A percentile compares a stretch with the other conserved stretches of the same genome.
Conservation (phyloP, 2,888 invertebrate species). For the Chelonus formosanus region DNA sequence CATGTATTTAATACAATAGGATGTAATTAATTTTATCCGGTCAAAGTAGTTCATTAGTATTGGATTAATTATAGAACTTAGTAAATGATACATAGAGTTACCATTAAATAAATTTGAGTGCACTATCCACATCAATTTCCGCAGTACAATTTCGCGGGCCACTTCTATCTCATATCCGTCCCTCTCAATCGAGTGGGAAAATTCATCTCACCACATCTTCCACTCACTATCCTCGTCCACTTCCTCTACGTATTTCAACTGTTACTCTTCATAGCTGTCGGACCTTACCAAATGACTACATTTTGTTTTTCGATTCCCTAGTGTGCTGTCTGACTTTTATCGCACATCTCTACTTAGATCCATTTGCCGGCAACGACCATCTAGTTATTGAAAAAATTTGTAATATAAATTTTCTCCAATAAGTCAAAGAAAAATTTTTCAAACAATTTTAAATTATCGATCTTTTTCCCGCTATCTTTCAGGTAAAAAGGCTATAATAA, state of each 20-base stretch:
- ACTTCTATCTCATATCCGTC: conserved; percentile 25
- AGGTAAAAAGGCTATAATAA: too few relatives aligned
- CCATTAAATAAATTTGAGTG: conserved; percentile 1
- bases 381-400: too few relatives aligned
- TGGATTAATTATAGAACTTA: too few relatives aligned
- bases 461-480: too few relatives aligned
- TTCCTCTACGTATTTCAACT: conserved; percentile 9
- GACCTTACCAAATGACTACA: not conserved
- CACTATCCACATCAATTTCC: conserved; percentile 20
- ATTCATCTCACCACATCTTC: conserved; percentile 27
- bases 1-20: not conserved
- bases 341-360: too few relatives aligned
- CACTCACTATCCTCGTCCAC: conserved; percentile 18
- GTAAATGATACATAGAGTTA: too few relatives aligned
- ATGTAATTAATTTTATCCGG: not conserved
- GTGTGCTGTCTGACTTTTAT: too few relatives aligned
- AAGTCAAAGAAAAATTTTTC: too few relatives aligned
- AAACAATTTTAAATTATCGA: too few relatives aligned
- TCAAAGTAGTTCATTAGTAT: not conserved
- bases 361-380: too few relatives aligned
- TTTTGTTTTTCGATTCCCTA: not conserved
- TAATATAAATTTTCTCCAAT: too few relatives aligned
- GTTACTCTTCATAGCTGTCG: not conserved
- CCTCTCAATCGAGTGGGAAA: conserved; percentile 28
- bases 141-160: conserved; percentile 24